phyloP scores from a whole-genome alignment of 2,113 vertebrate species.

The Semnornis frantzii region DNA sequence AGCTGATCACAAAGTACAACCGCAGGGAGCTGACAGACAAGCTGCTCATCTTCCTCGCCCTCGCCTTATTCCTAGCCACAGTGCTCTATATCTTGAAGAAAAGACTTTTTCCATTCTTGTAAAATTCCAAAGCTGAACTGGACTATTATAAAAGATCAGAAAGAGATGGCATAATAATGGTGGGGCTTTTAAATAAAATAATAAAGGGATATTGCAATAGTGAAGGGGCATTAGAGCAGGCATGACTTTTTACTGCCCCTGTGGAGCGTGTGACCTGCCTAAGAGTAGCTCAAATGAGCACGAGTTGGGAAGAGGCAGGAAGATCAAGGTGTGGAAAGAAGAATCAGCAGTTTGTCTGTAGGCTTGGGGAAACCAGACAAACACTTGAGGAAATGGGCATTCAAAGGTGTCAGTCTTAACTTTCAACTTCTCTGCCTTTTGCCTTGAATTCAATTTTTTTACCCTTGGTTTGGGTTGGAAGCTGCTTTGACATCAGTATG shows the following conservation, averaged over 20 bases:
- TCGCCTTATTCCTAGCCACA: constrained; percentile 93
- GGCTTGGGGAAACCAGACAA: not conserved
- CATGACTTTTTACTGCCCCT: not conserved
- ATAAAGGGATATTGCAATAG: not conserved
- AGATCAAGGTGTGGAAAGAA: not conserved
- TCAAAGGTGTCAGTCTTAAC: not conserved
- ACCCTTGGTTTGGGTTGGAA: not conserved
- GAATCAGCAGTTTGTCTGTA: not conserved
- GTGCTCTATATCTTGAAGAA: constrained; percentile 98
- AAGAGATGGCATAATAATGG: not conserved
- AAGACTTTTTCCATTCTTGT: constrained; percentile 93
- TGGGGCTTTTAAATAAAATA: not conserved
- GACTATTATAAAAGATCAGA: not conserved
- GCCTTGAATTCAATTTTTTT: not conserved
- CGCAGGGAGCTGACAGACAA: constrained; percentile 95
- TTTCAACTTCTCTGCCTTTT: not conserved
- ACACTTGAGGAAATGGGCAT: not conserved
- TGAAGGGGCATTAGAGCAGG: not conserved
- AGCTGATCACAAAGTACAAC: constrained; percentile 98
- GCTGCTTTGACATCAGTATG: not conserved
- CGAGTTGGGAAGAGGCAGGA: not conserved
- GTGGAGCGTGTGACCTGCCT: not conserved
- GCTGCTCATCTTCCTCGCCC: constrained; percentile 93
- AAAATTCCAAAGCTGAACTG: not conserved
- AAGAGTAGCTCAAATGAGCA: not conserved